Evolutionary conservation across 2,113 vertebrate genomes (phyloP), one percentile per base, ranked within the genome.

Genomic region (Hyperopisus bebe): DNA sequence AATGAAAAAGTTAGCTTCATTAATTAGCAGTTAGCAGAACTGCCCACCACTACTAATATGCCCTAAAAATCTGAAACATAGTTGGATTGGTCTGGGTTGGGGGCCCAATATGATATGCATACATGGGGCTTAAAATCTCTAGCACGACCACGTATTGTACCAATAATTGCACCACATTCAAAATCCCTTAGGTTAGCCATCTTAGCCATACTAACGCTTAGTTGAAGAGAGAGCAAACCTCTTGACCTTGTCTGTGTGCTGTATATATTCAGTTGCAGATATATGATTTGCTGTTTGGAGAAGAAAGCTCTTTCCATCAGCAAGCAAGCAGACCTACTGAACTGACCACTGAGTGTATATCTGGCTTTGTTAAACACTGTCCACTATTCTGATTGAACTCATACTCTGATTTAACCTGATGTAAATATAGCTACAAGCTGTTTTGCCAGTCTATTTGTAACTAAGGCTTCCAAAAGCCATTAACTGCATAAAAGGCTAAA

Each of bases 231-330:
- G 35, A 80, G 74, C 39, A 15, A 80, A 80, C 74, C 74, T 2
- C 74, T 42, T 80, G 74, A 42, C 74, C 74, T 7, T 42, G 74
- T 80, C 13, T 80, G 15, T 42, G 17, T 80, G 31, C 74, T 80
- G 74, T 6, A 42, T 39, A 42, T 80, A 80, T 80, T 42, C 74
- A 80, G 31, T 19, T 77, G 27, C 31, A 39, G 70, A 1, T 19
- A 19, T 19, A 80, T 80, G 74, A 80, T 80, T 80, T 42, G 4
- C 74, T 80, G 74, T 42, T 39, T 42, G 13, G 90, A 91, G 89
- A 89, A 89, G 42, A 48, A 87, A 53, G 82, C 82, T 8, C 39
- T 84, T 84, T 44, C 13, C 19, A 27, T 85, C 39, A 44, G 44
- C 21, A 11, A 27, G 6, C 21, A 27, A 44, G 46, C 21, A 47